Base-by-base conservation (phyloP, 1,140 invertebrate genomes). In the Ostrea edulis region DNA sequence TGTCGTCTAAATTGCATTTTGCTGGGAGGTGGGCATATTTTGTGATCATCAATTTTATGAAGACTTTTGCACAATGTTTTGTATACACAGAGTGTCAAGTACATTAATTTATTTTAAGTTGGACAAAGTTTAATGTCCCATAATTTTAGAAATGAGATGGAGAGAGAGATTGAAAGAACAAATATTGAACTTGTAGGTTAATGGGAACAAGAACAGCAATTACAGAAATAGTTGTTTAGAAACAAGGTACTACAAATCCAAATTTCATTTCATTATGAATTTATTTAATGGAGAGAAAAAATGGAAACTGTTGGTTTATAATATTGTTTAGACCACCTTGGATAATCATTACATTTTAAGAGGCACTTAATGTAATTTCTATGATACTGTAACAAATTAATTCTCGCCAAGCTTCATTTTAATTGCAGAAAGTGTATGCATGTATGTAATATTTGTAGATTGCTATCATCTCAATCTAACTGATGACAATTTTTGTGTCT, bases 21-120 rank as follows among this genome's bases (percentile, higher is more conserved):
- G 68, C 68, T 35, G 14, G 68, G 29, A 77, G 68, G 68, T 77
- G 68, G 68, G 68, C 68, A 77, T 77, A 77, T 22, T 77, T 77
- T 77, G 25, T 77, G 68, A 25, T 77, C 68, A 77, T 77, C 68
- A 77, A 77, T 77, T 77, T 77, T 77, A 29, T 29, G 25, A 77
- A 77, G 25, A 77, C 22, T 77, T 29, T 25, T 29, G 12, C 22
- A 17, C 25, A 77, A 77, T 20, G 17, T 62, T 62, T 20, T 62
- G n/a, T 62, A n/a, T 62, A n/a, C 55, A 62, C n/a, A 62, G n/a
- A 20, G n/a, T 62, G 55, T 62, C 55, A 62, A 17, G n/a, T 17
- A n/a, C 55, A 62, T 17, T 17, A 20, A 62, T 44, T 44, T 17
- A 62, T 62, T 17, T 20, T 20, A 62, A 58, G 55, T 62, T 62